A percentile compares a stretch with the other conserved stretches of the same genome.
These are phyloP conservation scores for Mustelus asterias DNA, from an alignment of 2,113 vertebrate species.

Conservation along the genomic window DNA sequence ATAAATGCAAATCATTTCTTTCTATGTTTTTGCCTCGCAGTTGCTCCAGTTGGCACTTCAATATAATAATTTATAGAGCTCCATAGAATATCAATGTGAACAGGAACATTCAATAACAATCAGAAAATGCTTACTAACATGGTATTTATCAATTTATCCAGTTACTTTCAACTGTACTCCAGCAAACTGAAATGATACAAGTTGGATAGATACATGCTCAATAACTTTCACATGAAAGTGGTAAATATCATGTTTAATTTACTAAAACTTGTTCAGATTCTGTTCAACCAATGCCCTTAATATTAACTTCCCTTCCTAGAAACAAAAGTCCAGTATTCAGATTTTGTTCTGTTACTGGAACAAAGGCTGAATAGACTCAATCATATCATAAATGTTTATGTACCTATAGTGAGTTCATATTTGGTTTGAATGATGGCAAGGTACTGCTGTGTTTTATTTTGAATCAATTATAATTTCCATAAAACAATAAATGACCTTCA, in stretches of 20 bases:
- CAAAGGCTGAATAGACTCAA: not conserved
- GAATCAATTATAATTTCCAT: not conserved
- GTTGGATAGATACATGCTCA: not conserved
- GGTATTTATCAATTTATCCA: not conserved
- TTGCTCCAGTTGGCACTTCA: not conserved
- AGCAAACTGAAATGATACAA: not conserved
- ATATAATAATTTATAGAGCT: not conserved
- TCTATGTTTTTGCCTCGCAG: not conserved
- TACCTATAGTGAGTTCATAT: not conserved
- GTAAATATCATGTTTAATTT: not conserved
- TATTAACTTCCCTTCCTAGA: not conserved
- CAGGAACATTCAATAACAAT: not conserved
- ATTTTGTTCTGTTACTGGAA: not conserved
- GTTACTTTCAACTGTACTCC: not conserved
- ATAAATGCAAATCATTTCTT: not conserved
- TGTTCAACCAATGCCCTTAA: not conserved
- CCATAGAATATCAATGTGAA: not conserved
- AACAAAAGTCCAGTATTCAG: not conserved
- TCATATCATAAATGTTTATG: not conserved
- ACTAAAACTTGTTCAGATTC: not conserved
- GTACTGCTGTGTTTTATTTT: not conserved
- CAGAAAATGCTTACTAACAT: not conserved
- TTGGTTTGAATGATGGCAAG: not conserved
- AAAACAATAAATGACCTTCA: not conserved
- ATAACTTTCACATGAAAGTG: not conserved